Percentiles rank a stretch among this genome's conserved stretches.
phyloP scores from a whole-genome alignment of 2,113 vertebrate genomes.

The Genyomyrus donnyi region DNA sequence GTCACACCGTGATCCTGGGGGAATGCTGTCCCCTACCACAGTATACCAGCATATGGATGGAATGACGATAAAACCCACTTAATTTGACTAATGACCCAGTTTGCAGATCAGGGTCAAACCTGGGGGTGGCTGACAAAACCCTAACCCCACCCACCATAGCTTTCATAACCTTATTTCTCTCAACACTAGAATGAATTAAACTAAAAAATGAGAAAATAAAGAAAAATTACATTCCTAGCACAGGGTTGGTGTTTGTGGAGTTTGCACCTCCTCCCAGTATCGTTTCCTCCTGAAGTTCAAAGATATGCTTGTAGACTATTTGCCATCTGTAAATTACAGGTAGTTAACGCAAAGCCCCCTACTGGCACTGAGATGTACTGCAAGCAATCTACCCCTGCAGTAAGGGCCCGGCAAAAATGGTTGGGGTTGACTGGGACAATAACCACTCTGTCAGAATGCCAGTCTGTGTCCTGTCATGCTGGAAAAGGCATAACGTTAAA shows the following conservation, averaged over 20 bases:
- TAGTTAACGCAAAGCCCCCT: neutral
- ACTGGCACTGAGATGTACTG: neutral
- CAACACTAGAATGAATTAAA: neutral
- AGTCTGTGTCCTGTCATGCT: neutral
- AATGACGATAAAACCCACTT: neutral
- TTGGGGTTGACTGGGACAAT: neutral
- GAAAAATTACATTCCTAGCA: neutral
- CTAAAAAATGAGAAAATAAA: neutral
- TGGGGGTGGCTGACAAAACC: neutral
- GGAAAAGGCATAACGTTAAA: neutral
- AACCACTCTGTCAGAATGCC: neutral
- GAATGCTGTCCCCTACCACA: neutral
- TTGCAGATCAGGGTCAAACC: neutral
- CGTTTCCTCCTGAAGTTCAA: neutral
- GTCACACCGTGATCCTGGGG: neutral
- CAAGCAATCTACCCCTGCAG: neutral
- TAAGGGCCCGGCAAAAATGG: neutral
- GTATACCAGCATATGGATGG: neutral
- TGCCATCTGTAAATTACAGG: neutral
- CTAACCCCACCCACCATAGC: neutral
- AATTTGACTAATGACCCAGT: neutral
- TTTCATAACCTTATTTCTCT: neutral
- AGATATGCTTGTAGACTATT: neutral
- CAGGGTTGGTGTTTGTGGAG: neutral
- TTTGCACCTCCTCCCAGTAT: neutral